phyloP scores from a whole-genome alignment of 2,888 invertebrate genomes.

The Lithophane leautieri region DNA sequence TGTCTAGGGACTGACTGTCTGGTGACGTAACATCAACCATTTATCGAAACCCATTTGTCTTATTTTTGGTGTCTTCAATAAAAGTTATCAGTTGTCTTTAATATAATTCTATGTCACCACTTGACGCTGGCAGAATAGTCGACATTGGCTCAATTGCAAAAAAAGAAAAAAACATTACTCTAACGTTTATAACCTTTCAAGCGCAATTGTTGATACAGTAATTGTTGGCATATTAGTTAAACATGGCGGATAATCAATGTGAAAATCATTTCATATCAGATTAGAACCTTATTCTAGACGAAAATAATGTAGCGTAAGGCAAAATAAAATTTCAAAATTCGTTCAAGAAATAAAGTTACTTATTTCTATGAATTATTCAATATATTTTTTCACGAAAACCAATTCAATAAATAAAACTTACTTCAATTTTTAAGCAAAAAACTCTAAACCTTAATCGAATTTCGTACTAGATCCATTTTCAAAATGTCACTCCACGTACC shows the following conservation, averaged over 20 bases:
- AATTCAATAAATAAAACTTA: conserved; percentile 19
- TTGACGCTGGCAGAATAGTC: neutral
- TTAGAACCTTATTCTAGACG: neutral
- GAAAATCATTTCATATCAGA: neutral
- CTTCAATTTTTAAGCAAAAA: conserved; percentile 11
- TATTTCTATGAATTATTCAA: conserved; percentile 23
- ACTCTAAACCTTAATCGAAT: conserved; percentile 47
- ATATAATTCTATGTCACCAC: neutral
- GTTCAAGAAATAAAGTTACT: neutral
- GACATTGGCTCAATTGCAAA: neutral
- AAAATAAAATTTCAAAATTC: neutral
- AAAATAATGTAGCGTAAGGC: no score
- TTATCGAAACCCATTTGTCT: neutral
- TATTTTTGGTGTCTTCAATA: neutral
- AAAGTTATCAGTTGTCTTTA: no score
- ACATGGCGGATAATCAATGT: no score
- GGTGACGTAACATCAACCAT: neutral
- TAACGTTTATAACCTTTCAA: neutral
- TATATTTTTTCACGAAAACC: conserved; percentile 16
- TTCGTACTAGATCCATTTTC: conserved; percentile 50
- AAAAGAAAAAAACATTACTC: no score
- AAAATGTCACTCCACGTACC: conserved; percentile 41
- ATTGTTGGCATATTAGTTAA: neutral
- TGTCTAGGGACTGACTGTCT: conserved; percentile 20
- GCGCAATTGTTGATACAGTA: neutral